Evolutionary conservation across 2,797 vertebrate genomes (phyloP), one percentile per base, ranked within the genome.

Genomic region (Alca torda): DNA sequence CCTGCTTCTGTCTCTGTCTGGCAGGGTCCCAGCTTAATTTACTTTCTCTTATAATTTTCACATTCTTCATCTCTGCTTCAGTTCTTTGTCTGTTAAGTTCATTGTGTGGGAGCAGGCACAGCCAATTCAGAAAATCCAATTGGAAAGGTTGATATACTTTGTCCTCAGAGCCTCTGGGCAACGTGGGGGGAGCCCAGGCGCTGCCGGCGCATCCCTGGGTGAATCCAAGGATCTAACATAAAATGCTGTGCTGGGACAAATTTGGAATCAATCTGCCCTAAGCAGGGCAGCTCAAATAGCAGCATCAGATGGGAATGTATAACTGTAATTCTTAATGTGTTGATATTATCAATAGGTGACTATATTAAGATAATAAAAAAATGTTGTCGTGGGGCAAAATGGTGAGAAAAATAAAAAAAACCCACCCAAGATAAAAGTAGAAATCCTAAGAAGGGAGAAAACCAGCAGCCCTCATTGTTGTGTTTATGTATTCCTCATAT

Each of bases 41-140:
- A 46, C 53, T 87, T 94, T 87, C 46, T 93, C 57, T 70, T 82
- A 24, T 17, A 33, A 64, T 80, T 63, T 88, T 89, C 14, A 25
- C 23, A 75, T 45, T 53, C 41, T 61, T 93, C 56, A 74, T 81
- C 84, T 91, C 95, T 95, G 69, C 75, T 64, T 89, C 89, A 24
- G 45, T 67, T 70, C 61, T 20, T 13, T 74, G 41, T 65, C 61
- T 80, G 68, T 94, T 91, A 90, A 78, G 70, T 80, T 74, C 33
- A 6, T 25, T 35, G 59, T 11, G 15, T 77, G 35, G 61, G 45
- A 89, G 31, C 56, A 74, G 41, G 20, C 46, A 80, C 41, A 65
- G 31, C 45, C 70, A 93, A 85, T 61, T 68, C 72, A 93, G 68
- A 87, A 92, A 93, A 85, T 60, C 45, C 68, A 51, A 6, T 1